Evolutionary conservation across 35 echinoderm and acorn worm genomes (phyloP), one percentile per base, ranked within the genome.

Genomic region (Apostichopus japonicus): DNA sequence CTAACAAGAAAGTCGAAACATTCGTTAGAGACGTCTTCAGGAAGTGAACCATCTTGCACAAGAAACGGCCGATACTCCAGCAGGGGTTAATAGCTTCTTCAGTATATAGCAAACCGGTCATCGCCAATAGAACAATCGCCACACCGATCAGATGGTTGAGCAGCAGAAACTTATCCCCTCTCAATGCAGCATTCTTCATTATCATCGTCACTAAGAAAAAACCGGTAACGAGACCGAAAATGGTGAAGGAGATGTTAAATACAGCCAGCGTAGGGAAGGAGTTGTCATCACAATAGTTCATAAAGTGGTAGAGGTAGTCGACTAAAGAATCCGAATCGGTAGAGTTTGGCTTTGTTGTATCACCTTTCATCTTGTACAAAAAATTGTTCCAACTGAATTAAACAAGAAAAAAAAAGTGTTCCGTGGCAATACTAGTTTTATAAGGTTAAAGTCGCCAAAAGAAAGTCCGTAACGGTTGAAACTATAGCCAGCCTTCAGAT

Each of bases 161-260:
- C 10, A 89, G 86, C 22, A 89, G 24, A 27, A 89, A 89, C 11
- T 89, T 89, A 63, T 89, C 86, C 63, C 86, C 86, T 67, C 86
- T 11, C 15, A 89, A 63, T 17, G 86, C 86, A 65, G 56, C 54
- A 24, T 89, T 89, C 51, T 89, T 89, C 56, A 8, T 27, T 10
- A 89, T 72, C 6, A 89, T 11, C 5, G 51, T 22, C 17, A 89
- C 17, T n/a, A 89, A 33, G 62, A 89, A 89, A 19, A 89, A 11
- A 16, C 61, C 86, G 44, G 56, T 52, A 73, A 89, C 10, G 9
- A 89, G 19, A 9, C 86, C 86, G 24, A 89, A 0, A 5, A 89
- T 8, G 44, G 86, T 89, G 6, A 72, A 27, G 4, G 86, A 89
- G 22, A 89, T 89, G 44, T 72, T 89, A 54, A 89, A 89, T 1